Percentiles rank a stretch among this genome's conserved stretches.
phyloP scores from a whole-genome alignment of 2,113 vertebrate species.

The Antechinus stuartii region DNA sequence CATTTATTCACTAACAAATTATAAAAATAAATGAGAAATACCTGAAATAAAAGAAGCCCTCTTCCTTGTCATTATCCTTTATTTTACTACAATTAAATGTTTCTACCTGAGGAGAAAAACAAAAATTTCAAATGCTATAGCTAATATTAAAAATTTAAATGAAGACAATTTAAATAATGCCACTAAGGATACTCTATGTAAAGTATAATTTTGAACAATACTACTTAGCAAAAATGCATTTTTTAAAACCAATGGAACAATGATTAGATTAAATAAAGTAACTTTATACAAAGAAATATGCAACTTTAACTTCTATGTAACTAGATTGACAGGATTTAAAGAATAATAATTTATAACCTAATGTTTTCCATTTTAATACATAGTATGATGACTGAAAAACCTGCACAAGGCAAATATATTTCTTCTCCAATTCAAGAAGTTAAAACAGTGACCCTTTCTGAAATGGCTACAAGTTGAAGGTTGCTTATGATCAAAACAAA shows the following conservation, averaged over 20 bases:
- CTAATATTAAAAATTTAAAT: constrained; percentile 9
- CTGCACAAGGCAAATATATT: not conserved
- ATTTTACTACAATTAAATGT: constrained; percentile 90
- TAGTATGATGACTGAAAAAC: not conserved
- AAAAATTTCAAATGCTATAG: constrained; percentile 49
- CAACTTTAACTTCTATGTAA: not conserved
- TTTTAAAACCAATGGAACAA: not conserved
- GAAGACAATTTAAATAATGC: not conserved
- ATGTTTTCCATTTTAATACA: not conserved
- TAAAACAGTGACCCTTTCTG: not conserved
- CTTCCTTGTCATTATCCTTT: constrained; percentile 88
- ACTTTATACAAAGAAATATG: not conserved
- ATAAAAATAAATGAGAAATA: constrained; percentile 77
- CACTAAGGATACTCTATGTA: not conserved
- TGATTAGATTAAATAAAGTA: not conserved
- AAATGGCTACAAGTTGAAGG: not conserved
- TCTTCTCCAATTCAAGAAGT: not conserved
- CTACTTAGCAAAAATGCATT: not conserved
- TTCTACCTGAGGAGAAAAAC: constrained; percentile 82
- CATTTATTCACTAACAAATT: constrained; percentile 43
- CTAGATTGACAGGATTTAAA: not conserved
- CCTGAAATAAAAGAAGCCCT: constrained; percentile 93
- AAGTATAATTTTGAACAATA: not conserved
- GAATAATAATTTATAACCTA: not conserved
- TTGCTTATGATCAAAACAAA: not conserved